Evolutionary conservation across 2,888 invertebrate genomes (phyloP), one percentile per base, ranked within the genome.

Genomic region (Diadegma fenestrale): DNA sequence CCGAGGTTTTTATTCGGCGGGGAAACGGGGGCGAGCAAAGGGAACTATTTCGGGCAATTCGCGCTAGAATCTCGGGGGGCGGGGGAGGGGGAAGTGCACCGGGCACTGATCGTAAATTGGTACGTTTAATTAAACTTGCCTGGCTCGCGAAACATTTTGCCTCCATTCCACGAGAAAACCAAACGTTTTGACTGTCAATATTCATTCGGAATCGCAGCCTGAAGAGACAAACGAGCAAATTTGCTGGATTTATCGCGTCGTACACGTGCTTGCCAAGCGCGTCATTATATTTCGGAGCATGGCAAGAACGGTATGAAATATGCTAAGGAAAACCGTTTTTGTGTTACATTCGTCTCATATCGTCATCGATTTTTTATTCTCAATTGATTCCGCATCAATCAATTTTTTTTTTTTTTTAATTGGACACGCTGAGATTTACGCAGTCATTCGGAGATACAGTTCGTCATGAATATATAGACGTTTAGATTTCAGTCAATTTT

Each of bases 51-150:
- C 64, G 51, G 73, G 69, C 61, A 41, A 61, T 30, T 72, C 26
- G 64, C 37, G n/a, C 48, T 2, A 63, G 58, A 19, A 33, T 33
- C 19, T 30, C 45, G 33, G 33, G 33, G 30, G n/a, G n/a, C n/a
- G n/a, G n/a, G n/a, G n/a, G n/a, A n/a, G n/a, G n/a, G 43, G 30
- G 26, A 54, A 30, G 63, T 51, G 73, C 73, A 69, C 58, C 64
- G 54, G 71, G 80, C 48, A 41, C 64, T 80, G 77, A 82, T 82
- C 87, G 85, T 87, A 87, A 84, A 87, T 87, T 86, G 85, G 82
- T 79, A 73, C 82, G 86, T 88, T 88, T 86, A 88, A 87, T 87
- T 87, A 87, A 88, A 87, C 80, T 83, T 79, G 61, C 45, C 41
- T 54, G 19, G 51, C 48, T 78, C 43, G 71, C 12, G 80, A 69